Evolutionary conservation across 1,140 invertebrate genomes (phyloP), one percentile per base, ranked within the genome.

Genomic region (Patella vulgata): DNA sequence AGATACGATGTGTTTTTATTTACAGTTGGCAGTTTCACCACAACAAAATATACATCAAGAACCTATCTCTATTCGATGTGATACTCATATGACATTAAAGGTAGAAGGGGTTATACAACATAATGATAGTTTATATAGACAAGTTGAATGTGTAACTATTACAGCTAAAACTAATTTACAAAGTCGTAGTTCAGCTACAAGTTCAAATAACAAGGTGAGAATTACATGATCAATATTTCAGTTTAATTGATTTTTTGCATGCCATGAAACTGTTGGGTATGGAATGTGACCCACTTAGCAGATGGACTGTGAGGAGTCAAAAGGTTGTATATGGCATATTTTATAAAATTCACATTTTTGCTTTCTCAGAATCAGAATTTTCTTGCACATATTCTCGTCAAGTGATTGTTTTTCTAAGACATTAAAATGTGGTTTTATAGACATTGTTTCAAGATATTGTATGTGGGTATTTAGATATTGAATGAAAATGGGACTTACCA

Each of bases 91-190:
- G 21, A 91, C 92, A 1, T 86, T 95, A 1, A 94, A 93, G 85
- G 91, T 95, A 0, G 93, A 95, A 82, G 93, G 93, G 9, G 92
- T 95, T 12, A 88, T 95, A 52, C 89, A 92, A 74, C 91, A 93
- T 66, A 78, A 79, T 14, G 70, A 76, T 23, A 89, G 89, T 2
- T 79, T 91, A 3, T 92, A 90, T 75, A 85, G 92, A 28, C 87
- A 87, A 27, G 90, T 92, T 1, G 87, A 89, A 43, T 88, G 89
- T 43, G 89, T 94, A 47, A 87, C 88, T n/a, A 83, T 93, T 30
- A 89, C 87, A 6, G 88, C 93, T 0, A 90, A 88, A 0, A 90
- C 90, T 0, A 87, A 87, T 19, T 85, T 90, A 1, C 86, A 68
- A 4, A 63, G 47, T 47, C 58, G 66, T 19, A 62, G 58, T 28